phyloP scores from a whole-genome alignment of 2,797 vertebrate genomes.

The Oreonectes daqikongensis region DNA sequence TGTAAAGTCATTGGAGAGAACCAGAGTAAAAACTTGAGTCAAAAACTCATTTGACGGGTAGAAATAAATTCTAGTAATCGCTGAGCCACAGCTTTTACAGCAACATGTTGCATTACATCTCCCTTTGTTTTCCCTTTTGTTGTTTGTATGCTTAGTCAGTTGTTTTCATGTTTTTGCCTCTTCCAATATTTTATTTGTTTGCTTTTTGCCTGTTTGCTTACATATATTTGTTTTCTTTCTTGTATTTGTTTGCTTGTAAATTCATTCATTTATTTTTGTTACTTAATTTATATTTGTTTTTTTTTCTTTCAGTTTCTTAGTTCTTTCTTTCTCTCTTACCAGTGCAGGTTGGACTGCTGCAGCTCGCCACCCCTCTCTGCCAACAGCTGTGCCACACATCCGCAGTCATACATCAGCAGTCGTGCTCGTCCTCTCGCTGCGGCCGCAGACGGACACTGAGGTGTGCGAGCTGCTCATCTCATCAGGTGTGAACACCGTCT shows the following conservation, averaged over 20 bases:
- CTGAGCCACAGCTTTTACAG: too few relatives aligned
- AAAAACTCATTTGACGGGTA: not conserved
- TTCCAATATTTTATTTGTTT: not conserved
- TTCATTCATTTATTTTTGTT: too few relatives aligned
- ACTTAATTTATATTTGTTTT: not conserved
- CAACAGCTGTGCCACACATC: constrained; percentile 79
- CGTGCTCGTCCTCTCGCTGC: constrained; percentile 47
- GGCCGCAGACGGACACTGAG: constrained; percentile 59
- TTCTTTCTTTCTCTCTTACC: not conserved
- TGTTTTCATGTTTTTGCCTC: not conserved
- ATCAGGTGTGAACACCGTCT: constrained; percentile 59
- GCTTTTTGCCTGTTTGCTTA: not conserved
- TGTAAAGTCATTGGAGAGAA: not conserved
- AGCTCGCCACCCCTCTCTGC: constrained; percentile 43
- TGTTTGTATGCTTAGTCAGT: too few relatives aligned
- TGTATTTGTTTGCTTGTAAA: not conserved
- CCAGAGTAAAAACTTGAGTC: not conserved
- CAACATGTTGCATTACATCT: too few relatives aligned
- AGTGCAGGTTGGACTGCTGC: not conserved
- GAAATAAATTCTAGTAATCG: not conserved
- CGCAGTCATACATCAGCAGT: constrained; percentile 77
- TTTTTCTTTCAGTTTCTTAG: not conserved
- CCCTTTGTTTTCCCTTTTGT: too few relatives aligned
- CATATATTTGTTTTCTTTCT: not conserved
- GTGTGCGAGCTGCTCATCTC: constrained; percentile 50